Base-by-base conservation (phyloP, 2,113 vertebrate genomes). In the Podocnemis expansa region DNA sequence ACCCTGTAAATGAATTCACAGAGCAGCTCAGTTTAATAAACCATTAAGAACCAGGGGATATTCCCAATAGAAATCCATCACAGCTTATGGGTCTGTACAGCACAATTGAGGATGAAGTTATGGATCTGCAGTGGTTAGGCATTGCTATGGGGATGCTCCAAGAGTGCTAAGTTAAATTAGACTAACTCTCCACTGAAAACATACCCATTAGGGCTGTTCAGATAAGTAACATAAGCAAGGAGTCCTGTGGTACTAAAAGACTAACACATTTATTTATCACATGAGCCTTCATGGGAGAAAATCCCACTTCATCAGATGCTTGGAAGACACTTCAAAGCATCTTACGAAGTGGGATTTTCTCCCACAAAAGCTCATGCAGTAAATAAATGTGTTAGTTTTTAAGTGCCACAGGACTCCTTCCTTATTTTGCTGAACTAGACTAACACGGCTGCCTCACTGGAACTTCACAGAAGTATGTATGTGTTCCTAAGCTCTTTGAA, bases 21-120 rank as follows among this genome's bases (percentile, higher is more conserved):
- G 80, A 27, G 82, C 51, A 67, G 45, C 12, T n/a, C 25, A 41
- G 54, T 2, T 43, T 31, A 45, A 75, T 87, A 82, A 84, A 89
- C 41, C 0, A 3, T 9, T 63, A 0, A 0, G 22, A 34, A 49
- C 43, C 70, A 22, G 0, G 0, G 51, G 6, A 78, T 47, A 41
- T 10, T 70, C 80, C 86, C 49, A 11, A 9, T 5, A 10, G 25
- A 63, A 63, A 63, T n/a, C 22, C 49, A 63, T 49, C 47, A 60
- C 9, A 2, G 34, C 31, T 43, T 38, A 27, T 51, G 49, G 49
- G 49, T 51, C 14, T 51, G 49, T 10, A 22, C 73, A 89, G 75
- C 56, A 89, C 19, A 16, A 56, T 6, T 14, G 24, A 6, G 34
- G 49, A 34, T 34, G 78, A 0, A 10, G 47, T 5, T 21, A 34